Percentiles rank a stretch among this genome's conserved stretches.
phyloP scores from a whole-genome alignment of 2,113 vertebrate genomes.

The Petrocephalus zakoni region DNA sequence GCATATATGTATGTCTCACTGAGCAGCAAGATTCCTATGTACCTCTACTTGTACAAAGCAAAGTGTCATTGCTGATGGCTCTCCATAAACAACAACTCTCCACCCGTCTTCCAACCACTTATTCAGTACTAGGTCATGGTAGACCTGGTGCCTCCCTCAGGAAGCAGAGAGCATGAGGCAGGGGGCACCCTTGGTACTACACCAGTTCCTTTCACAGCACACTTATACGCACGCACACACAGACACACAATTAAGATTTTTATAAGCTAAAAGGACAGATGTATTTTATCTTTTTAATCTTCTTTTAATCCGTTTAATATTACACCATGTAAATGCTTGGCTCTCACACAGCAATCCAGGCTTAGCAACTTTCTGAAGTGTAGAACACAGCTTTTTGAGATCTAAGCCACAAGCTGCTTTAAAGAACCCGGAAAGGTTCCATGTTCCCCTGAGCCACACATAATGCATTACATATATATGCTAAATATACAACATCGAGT shows the following conservation, averaged over 20 bases:
- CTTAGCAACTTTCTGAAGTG: not conserved
- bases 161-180: not conserved
- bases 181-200: not conserved
- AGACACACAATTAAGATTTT: not conserved
- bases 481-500: conserved; percentile 8
- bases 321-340: not conserved
- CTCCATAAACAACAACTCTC: not conserved
- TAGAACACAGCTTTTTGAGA: not conserved
- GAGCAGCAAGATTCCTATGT: not conserved
- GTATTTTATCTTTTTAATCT: not conserved
- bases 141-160: not conserved
- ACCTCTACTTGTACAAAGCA: not conserved
- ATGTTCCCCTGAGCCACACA: not conserved
- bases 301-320: not conserved
- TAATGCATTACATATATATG: not conserved
- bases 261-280: not conserved
- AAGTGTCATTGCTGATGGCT: not conserved
- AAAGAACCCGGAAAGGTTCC: not conserved
- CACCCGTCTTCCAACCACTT: not conserved
- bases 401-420: not conserved
- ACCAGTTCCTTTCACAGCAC: not conserved
- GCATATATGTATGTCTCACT: not conserved
- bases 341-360: not conserved
- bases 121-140: not conserved
- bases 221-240: not conserved